phyloP scores from a whole-genome alignment of 2,797 vertebrate species.

The Xenopus petersii region DNA sequence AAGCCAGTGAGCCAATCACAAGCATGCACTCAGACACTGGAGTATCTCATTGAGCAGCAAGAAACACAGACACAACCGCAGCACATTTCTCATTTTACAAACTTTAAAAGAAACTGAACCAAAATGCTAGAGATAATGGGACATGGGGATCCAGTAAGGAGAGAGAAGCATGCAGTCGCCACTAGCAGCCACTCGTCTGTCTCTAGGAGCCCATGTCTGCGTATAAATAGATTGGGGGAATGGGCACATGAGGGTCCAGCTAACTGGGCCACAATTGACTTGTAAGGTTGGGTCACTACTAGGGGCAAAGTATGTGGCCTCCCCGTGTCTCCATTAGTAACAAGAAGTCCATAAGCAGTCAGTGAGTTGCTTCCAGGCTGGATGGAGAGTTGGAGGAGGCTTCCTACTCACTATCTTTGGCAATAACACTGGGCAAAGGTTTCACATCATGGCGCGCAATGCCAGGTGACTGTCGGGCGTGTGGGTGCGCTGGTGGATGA shows the following conservation, averaged over 20 bases:
- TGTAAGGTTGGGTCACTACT: conserved; percentile 12
- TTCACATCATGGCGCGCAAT: conserved; percentile 40
- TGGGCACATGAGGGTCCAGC: neutral
- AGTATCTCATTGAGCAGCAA: too few relatives aligned
- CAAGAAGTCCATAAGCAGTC: too few relatives aligned
- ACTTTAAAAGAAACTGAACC: conserved; percentile 24
- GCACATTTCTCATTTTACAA: neutral
- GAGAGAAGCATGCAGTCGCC: conserved; percentile 31
- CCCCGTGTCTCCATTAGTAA: neutral
- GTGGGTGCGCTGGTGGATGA: conserved; percentile 48
- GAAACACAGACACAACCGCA: too few relatives aligned
- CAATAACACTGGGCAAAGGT: neutral
- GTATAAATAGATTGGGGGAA: conserved; percentile 32
- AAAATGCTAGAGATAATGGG: conserved; percentile 6
- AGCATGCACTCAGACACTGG: too few relatives aligned
- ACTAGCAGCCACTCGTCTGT: neutral
- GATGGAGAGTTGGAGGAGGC: neutral
- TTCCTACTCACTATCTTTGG: conserved; percentile 37
- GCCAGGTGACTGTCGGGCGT: conserved; percentile 41
- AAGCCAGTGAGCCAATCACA: too few relatives aligned
- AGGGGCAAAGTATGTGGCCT: neutral
- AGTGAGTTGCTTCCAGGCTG: neutral
- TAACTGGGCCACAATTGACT: neutral
- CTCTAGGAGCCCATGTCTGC: neutral
- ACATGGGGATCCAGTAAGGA: neutral